These are phyloP conservation scores for Trichopoda pennipes DNA, from an alignment of 2,888 invertebrate species.

Conservation along the genomic window DNA sequence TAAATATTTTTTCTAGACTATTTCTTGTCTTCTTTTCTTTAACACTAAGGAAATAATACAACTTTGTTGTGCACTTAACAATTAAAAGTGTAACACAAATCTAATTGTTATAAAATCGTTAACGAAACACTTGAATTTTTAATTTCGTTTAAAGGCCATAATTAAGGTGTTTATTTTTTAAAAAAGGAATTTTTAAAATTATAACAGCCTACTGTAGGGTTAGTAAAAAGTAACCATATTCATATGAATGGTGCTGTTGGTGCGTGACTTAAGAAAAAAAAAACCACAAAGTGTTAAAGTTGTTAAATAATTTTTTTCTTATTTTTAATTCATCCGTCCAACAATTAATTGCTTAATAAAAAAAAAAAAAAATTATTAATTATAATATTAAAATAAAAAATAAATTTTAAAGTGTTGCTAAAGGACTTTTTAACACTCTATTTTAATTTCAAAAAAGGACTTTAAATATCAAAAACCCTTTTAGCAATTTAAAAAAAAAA, in stretches of 20 bases:
- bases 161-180: slow-evolving; percentile 25
- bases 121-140: slow-evolving; percentile 42
- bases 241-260: neutral
- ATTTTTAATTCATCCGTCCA: too few relatives aligned
- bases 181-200: neutral
- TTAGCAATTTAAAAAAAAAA: neutral
- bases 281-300: neutral
- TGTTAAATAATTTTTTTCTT: neutral
- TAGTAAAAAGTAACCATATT: slow-evolving; percentile 16
- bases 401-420: neutral
- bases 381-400: too few relatives aligned
- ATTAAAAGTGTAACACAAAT: slow-evolving; percentile 36
- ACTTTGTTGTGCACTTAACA: slow-evolving; percentile 25
- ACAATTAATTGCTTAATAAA: neutral
- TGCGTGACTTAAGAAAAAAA: slow-evolving; percentile 1
- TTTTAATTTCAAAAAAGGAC: slow-evolving; percentile 1
- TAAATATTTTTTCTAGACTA: slow-evolving; percentile 60
- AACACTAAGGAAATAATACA: slow-evolving; percentile 70
- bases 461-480: neutral
- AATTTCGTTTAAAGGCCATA: slow-evolving; percentile 14
- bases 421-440: neutral
- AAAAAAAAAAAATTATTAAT: neutral
- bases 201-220: slow-evolving; percentile 4
- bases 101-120: slow-evolving; percentile 41
- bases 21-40: slow-evolving; percentile 58